phyloP scores from a whole-genome alignment of 2,113 vertebrate species.

The Onychostoma macrolepis region DNA sequence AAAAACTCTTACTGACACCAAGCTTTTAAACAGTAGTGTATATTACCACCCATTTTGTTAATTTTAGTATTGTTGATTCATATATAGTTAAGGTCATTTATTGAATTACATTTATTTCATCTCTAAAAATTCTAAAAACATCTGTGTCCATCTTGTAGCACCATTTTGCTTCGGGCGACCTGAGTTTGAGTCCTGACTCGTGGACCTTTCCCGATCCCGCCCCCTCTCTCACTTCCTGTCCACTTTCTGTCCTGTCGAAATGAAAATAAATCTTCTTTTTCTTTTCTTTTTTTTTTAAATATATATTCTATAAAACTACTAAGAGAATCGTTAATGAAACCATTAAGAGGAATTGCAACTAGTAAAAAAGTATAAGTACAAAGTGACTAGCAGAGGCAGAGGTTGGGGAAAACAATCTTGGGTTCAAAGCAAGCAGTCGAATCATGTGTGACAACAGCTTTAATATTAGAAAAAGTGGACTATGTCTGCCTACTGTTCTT shows the following conservation, averaged over 20 bases:
- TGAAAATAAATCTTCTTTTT: too few species aligned
- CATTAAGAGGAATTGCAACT: background rate
- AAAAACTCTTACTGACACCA: too few species aligned
- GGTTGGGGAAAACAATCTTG: background rate
- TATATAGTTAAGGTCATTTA: background rate
- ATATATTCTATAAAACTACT: background rate
- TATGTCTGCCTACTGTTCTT: constrained; percentile 20
- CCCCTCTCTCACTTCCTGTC: too few species aligned
- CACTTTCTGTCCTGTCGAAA: too few species aligned
- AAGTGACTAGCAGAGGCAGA: background rate
- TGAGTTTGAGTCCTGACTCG: too few species aligned
- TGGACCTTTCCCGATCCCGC: too few species aligned
- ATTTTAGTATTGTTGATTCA: background rate
- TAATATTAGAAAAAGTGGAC: background rate
- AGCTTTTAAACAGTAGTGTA: too few species aligned
- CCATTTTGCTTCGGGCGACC: too few species aligned
- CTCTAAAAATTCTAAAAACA: background rate
- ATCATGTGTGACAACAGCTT: background rate
- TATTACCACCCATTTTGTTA: too few species aligned
- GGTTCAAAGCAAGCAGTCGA: background rate
- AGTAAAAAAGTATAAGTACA: background rate
- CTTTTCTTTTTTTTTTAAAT: background rate
- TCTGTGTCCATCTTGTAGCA: background rate
- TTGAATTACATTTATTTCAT: background rate
- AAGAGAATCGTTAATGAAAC: background rate